Percentiles rank a stretch among this genome's conserved stretches.
Evolutionary conservation across 2,888 invertebrate genomes (phyloP).

Genomic region (Ectropis crepuscularia): DNA sequence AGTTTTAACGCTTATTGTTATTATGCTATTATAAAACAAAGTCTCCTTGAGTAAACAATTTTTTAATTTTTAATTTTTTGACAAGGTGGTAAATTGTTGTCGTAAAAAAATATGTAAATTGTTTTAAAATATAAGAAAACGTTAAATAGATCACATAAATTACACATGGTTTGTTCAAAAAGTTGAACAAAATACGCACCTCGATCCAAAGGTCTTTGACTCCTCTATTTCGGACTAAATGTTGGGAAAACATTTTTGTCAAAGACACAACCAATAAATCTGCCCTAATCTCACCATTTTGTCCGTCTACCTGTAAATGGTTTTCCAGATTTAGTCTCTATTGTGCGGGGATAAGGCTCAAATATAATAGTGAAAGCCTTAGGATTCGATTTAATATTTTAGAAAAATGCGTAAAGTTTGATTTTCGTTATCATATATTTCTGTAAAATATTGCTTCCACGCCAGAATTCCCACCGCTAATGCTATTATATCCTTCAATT

Average conservation of each 20-base stretch:
- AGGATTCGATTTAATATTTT: conserved; percentile 5
- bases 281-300: conserved; percentile 20
- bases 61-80: too few species aligned
- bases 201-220: conserved; percentile 19
- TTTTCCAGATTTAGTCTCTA: conserved; percentile 9
- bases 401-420: conserved; percentile 14
- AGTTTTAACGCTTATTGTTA: too few species aligned
- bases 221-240: conserved; percentile 17
- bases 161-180: not conserved
- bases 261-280: conserved; percentile 27
- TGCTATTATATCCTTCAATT: not conserved
- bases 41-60: too few species aligned
- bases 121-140: too few species aligned
- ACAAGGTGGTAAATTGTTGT: too few species aligned
- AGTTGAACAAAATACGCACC: conserved; percentile 1
- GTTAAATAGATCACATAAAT: too few species aligned
- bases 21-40: too few species aligned
- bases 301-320: conserved; percentile 11
- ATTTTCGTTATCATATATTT: conserved; percentile 13
- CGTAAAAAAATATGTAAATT: too few species aligned
- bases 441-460: conserved; percentile 11
- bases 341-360: conserved; percentile 4
- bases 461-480: not conserved
- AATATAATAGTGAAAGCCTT: not conserved
- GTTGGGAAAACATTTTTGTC: conserved; percentile 29